These are phyloP conservation scores for Girardia tigrina DNA, from an alignment of 2,888 invertebrate genomes.

Conservation along the genomic window DNA sequence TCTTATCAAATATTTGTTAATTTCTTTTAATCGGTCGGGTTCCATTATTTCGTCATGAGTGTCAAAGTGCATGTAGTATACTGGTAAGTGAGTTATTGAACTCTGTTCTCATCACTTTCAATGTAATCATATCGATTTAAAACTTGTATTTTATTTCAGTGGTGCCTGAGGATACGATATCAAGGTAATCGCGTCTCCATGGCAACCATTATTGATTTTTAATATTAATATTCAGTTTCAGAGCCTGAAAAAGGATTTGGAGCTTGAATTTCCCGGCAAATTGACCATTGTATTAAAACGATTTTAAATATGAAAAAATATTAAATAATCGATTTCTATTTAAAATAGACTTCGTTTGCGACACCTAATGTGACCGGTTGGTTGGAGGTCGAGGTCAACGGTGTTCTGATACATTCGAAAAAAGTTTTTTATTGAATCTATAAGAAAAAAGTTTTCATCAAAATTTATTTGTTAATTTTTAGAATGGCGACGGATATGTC, in stretches of 20 bases:
- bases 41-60: too few relatives aligned
- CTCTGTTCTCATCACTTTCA: too few relatives aligned
- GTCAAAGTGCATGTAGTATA: too few relatives aligned
- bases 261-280: neutral
- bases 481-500: conserved; percentile 38
- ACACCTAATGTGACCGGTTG: conserved; percentile 37
- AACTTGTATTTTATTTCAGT: neutral
- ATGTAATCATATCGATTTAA: too few relatives aligned
- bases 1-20: too few relatives aligned
- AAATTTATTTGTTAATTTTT: conserved; percentile 34
- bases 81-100: too few relatives aligned
- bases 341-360: conserved; percentile 36
- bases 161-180: neutral
- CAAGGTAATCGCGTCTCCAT: too few relatives aligned
- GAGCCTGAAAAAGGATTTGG: neutral
- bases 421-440: conserved; percentile 36
- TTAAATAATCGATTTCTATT: neutral
- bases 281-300: neutral
- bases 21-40: too few relatives aligned
- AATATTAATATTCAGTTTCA: neutral
- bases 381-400: conserved; percentile 38
- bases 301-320: neutral
- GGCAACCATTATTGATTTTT: neutral
- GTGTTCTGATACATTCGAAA: conserved; percentile 38
- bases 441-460: neutral